A percentile compares a stretch with the other conserved stretches of the same genome.
phyloP scores from a whole-genome alignment of 92 coral and sea anemone species.

The Parazoanthus swiftii region DNA sequence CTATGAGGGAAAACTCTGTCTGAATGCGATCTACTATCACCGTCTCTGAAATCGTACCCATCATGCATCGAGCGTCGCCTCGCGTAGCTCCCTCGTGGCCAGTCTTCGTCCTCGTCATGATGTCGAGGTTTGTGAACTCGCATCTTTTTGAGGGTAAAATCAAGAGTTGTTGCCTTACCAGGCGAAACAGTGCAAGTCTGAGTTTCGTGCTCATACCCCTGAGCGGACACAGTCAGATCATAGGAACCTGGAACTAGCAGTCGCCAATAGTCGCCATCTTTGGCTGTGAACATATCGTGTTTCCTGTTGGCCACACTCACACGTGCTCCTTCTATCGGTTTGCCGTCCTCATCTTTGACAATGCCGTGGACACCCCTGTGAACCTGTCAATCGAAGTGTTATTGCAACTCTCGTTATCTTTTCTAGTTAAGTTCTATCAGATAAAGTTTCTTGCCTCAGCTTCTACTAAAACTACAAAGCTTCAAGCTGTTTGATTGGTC shows the following conservation, averaged over 20 bases:
- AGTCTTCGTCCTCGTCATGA: slow-evolving; percentile 70
- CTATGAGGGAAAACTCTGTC: not conserved
- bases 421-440: too few species aligned
- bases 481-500: too few species aligned
- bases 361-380: slow-evolving; percentile 87
- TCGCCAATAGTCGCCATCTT: slow-evolving; percentile 98
- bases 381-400: slow-evolving; percentile 50
- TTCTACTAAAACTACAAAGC: too few species aligned
- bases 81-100: slow-evolving; percentile 61
- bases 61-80: slow-evolving; percentile 31
- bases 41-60: slow-evolving; percentile 36
- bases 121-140: slow-evolving; percentile 73
- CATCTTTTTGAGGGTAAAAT: slow-evolving; percentile 76
- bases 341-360: slow-evolving; percentile 86
- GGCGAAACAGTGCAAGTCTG: slow-evolving; percentile 74
- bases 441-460: too few species aligned
- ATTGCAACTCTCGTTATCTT: too few species aligned
- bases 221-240: slow-evolving; percentile 89
- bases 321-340: slow-evolving; percentile 81
- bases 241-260: slow-evolving; percentile 97
- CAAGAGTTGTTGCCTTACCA: slow-evolving; percentile 65
- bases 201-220: slow-evolving; percentile 89
- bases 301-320: slow-evolving; percentile 87
- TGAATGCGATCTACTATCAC: slow-evolving; percentile 23
- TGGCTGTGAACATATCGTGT: slow-evolving; percentile 89